phyloP scores from a whole-genome alignment of 2,888 invertebrate genomes.

The Odontocerum albicorne region DNA sequence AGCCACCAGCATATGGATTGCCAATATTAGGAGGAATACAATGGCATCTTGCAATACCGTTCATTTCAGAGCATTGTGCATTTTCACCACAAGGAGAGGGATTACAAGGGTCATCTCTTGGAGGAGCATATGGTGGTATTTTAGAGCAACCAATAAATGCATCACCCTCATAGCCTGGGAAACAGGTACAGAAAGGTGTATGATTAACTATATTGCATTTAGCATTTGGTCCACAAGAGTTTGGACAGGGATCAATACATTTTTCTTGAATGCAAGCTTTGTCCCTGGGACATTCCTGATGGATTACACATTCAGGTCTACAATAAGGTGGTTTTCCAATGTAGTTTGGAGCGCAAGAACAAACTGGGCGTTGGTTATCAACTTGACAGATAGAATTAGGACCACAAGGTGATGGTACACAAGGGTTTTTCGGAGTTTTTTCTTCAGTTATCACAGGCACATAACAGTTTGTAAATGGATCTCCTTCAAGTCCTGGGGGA shows the following conservation, averaged over 20 bases:
- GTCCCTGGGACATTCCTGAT: slow-evolving; percentile 77
- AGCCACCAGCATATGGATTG: slow-evolving; percentile 83
- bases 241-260: slow-evolving; percentile 78
- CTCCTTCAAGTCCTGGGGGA: slow-evolving; percentile 71
- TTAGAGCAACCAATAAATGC: slow-evolving; percentile 79
- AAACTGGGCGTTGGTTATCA: slow-evolving; percentile 74
- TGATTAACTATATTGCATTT: slow-evolving; percentile 78
- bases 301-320: slow-evolving; percentile 80
- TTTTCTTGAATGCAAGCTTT: slow-evolving; percentile 81
- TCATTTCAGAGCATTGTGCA: slow-evolving; percentile 71
- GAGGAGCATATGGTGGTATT: slow-evolving; percentile 48
- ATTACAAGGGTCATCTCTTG: slow-evolving; percentile 64
- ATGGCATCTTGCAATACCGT: slow-evolving; percentile 72
- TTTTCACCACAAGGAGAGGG: slow-evolving; percentile 86
- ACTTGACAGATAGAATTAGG: slow-evolving; percentile 84
- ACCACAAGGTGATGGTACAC: slow-evolving; percentile 72
- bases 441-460: slow-evolving; percentile 43
- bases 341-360: slow-evolving; percentile 78
- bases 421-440: slow-evolving; percentile 57
- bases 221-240: slow-evolving; percentile 78
- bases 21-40: slow-evolving; percentile 88
- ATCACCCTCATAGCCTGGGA: slow-evolving; percentile 77
- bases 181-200: slow-evolving; percentile 79
- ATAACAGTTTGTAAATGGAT: slow-evolving; percentile 76
- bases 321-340: slow-evolving; percentile 81